Evolutionary conservation across 2,888 invertebrate genomes (phyloP), one percentile per base, ranked within the genome.

Genomic region (Ryuthela nishihirai): DNA sequence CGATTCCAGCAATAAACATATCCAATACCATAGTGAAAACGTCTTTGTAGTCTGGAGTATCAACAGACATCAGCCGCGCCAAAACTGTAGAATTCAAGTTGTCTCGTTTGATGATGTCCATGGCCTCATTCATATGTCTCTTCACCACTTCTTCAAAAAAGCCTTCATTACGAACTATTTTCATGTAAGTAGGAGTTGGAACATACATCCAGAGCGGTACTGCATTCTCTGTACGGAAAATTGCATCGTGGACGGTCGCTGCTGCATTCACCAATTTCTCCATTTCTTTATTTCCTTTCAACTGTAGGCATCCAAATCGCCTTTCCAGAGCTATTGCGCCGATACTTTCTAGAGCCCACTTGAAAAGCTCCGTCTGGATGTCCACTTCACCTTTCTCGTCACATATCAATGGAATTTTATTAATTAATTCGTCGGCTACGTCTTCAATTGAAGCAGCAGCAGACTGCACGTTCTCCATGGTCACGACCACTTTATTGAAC

Each of bases 1-100:
- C 91, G 54, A 91, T 83, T 53, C 89, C 88, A 46, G 88, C 91
- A 70, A 92, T 78, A 21, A 92, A 73, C 70, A 90, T 82, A 74
- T 92, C 92, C 34, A 87, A 85, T 55, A 85, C 82, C 79, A 88
- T 85, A 53, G 89, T 89, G 39, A 84, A 78, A 15, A 91, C 79
- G 73, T 92, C 91, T 70, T 84, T 85, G 17, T 82, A 75, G 72
- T 88, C 85, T 4, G 89, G 71, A 67, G 83, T 82, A 0, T 83
- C 78, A 61, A 83, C 83, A 49, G 80, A 75, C 3, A 90, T 72
- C 73, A 88, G 91, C 18, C 80, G 80, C 59, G 81, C 80, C 40
- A 91, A 72, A 12, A 90, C 74, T 9, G 54, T 39, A 24, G 34
- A 34, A n/a, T 34, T 34, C n/a, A n/a, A 20, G 21, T 45, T 21